phyloP scores from a whole-genome alignment of 2,888 invertebrate species.

The Macrosoma leucophasiata region DNA sequence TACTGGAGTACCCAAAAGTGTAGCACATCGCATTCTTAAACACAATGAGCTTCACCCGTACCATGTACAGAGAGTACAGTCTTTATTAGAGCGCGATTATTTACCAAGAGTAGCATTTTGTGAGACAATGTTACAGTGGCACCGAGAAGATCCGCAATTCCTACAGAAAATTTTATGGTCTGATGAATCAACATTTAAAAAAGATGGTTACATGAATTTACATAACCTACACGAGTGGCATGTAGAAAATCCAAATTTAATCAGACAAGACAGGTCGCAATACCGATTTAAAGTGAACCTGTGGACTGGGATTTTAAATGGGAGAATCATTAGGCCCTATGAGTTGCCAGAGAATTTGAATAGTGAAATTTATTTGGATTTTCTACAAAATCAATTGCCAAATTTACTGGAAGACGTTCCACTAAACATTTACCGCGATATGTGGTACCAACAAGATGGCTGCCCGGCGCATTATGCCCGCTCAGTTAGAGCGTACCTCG shows the following conservation, averaged over 20 bases:
- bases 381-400: conserved; percentile 6
- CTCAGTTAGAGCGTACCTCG: conserved; percentile 6
- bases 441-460: conserved; percentile 14
- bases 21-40: conserved; percentile 1
- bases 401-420: conserved; percentile 1
- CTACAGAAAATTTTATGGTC: conserved; percentile 17
- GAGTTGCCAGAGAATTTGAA: conserved; percentile 6
- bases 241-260: conserved; percentile 18
- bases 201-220: conserved; percentile 21
- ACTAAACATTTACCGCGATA: conserved; percentile 5
- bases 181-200: conserved; percentile 19
- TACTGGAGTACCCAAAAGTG: conserved; percentile 1
- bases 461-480: conserved; percentile 13
- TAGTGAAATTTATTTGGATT: conserved; percentile 5
- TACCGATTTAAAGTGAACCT: conserved; percentile 25
- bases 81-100: conserved; percentile 20
- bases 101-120: conserved; percentile 16
- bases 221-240: conserved; percentile 22
- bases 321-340: conserved; percentile 5
- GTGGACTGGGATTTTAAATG: conserved; percentile 11
- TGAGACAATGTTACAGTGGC: conserved; percentile 16
- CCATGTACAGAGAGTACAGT: conserved; percentile 17
- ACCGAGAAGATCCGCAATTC: conserved; percentile 18
- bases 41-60: conserved; percentile 4
- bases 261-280: conserved; percentile 23